Evolutionary conservation across 2,113 vertebrate genomes (phyloP), one percentile per base, ranked within the genome.

Genomic region (Dolichotis patagonum): DNA sequence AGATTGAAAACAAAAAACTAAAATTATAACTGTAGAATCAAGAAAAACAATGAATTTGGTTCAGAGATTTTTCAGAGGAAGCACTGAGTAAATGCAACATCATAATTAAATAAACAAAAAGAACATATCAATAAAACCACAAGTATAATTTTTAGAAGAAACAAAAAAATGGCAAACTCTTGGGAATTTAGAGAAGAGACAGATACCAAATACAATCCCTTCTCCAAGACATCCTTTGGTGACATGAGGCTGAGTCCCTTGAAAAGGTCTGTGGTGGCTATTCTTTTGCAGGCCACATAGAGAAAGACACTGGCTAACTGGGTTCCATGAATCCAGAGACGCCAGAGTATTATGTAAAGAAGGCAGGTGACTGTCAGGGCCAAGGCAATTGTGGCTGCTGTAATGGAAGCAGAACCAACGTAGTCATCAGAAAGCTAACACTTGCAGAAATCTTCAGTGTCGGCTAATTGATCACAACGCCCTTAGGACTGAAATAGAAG

Each of bases 21-120:
- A 88, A 28, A 81, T 90, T 30, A 65, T 90, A 90, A 77, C 41
- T 84, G 13, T 62, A 71, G 46, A 86, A 75, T 88, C 14, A 38
- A 92, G 38, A 56, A 73, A 87, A 62, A 65, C 67, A 8, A n/a
- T 67, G 65, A 67, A 56, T 81, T 62, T 49, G 62, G 69, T 41
- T 52, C 43, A 87, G 65, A 87, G 24, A 94, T 52, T 88, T 62
- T 63, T 84, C 77, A 88, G 86, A 93, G 41, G 85, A 63, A 95
- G 83, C 22, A 69, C 83, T 82, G 56, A 81, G 62, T 54, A 71
- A 88, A 54, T 1, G 7, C 19, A 71, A 86, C 95, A 62, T 62
- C 24, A 62, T 41, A 28, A 77, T 77, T 62, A 78, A 78, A 84
- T 63, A 80, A 91, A 78, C 24, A 91, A 93, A 81, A 62, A 78